Percentiles rank a stretch among this genome's conserved stretches.
These are phyloP conservation scores for Pilophorus perplexus DNA, from an alignment of 2,888 invertebrate genomes.

Conservation along the genomic window DNA sequence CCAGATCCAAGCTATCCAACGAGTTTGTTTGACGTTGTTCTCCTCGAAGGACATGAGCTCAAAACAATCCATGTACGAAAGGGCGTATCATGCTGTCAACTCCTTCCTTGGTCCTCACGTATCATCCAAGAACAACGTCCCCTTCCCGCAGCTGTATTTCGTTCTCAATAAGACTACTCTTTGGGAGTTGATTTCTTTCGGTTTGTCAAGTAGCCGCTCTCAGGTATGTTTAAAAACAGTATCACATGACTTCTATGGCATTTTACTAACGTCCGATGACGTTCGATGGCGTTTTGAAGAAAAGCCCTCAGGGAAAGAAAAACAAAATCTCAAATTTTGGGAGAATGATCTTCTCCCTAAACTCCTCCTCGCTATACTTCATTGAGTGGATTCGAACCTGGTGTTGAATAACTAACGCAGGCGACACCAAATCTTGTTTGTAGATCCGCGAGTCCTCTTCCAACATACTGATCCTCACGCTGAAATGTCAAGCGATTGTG, in stretches of 20 bases:
- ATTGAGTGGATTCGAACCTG: too few relatives aligned
- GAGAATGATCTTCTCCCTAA: too few relatives aligned
- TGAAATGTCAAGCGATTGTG: slow-evolving; percentile 64
- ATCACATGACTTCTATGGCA: not conserved
- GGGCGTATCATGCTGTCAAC: slow-evolving; percentile 58
- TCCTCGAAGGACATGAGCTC: slow-evolving; percentile 6
- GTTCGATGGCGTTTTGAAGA: too few relatives aligned
- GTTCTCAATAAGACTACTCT: slow-evolving; percentile 58
- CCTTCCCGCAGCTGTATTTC: slow-evolving; percentile 53
- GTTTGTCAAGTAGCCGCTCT: slow-evolving; percentile 53
- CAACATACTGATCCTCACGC: slow-evolving; percentile 61
- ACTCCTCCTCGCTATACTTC: too few relatives aligned
- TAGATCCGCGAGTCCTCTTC: slow-evolving; percentile 61
- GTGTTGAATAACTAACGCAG: not conserved
- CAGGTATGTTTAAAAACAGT: slow-evolving; percentile 12
- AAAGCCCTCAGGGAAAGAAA: too few relatives aligned
- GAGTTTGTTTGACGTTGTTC: slow-evolving; percentile 8
- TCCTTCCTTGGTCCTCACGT: slow-evolving; percentile 58
- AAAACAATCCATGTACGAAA: slow-evolving; percentile 54
- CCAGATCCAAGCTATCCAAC: not conserved
- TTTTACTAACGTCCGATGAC: not conserved
- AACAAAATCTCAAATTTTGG: too few relatives aligned
- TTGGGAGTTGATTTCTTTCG: slow-evolving; percentile 65
- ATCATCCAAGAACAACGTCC: slow-evolving; percentile 37
- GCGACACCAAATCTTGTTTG: slow-evolving; percentile 45